Base-by-base conservation (phyloP, 2,888 invertebrate species). In the Cistogaster globosa region DNA sequence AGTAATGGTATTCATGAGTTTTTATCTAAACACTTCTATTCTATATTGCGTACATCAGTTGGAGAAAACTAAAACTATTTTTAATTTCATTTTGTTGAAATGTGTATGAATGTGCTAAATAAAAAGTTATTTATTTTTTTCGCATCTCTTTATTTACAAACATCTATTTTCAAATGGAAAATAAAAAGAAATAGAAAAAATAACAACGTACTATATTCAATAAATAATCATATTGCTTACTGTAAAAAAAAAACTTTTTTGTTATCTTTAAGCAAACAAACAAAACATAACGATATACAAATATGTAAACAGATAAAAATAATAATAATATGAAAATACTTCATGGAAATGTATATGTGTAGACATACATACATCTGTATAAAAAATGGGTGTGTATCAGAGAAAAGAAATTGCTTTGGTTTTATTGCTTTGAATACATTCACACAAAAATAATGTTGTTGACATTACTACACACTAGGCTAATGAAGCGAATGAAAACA, bases 181-280 rank as follows among this genome's bases (percentile, higher is more conserved):
- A 14, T 38, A 8, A 53, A 68, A 26, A 68, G 67, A 20, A 60
- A 51, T 32, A 32, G 36, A n/a, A 57, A 53, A 68, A 45, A 22
- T 4, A 32, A 14, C 22, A 36, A 58, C 45, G 16, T 38, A n/a
- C 14, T 67, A 11, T 26, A 71, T 71, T 71, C 60, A 72, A 83
- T 83, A 77, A 67, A 77, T 77, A 77, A 83, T 77, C 55, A 55
- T 67, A 77, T 77, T 77, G 77, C 72, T 68, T 53, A 68, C 68
- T 68, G 45, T 20, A 48, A 65, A 76, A 72, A 42, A 72, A 77
- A 72, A 72, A 14, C 20, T 48, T 68, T 68, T 57, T 20, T 77
- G 77, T 68, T 77, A 83, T 83, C 83, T 60, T 60, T 72, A 68
- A 74, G 45, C 45, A 58, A 77, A 67, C 67, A 77, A 83, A 71